Base-by-base conservation (phyloP, 2,888 invertebrate species). In the Andricus curvator region DNA sequence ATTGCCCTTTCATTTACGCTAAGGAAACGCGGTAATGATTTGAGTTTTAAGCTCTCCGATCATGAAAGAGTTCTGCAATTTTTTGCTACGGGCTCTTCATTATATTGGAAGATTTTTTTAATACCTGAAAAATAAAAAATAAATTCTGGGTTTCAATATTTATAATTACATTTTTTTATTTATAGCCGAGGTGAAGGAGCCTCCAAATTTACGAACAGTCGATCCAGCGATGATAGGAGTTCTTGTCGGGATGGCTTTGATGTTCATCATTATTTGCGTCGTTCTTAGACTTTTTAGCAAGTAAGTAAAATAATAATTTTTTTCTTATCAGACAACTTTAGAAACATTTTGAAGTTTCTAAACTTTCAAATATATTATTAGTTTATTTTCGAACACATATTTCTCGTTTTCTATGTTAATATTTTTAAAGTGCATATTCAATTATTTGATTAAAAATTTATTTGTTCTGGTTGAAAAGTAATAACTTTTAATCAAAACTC, bases 211-310 rank as follows among this genome's bases (percentile, higher is more conserved):
- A 80, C 95, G 94, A 84, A 96, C 97, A 88, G 93, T 97, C 85
- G 97, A 98, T 93, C 97, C 97, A 67, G 97, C 97, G 76, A 98
- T 97, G 98, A 97, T 98, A 92, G 96, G 97, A 78, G 96, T 98
- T 78, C 94, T 98, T 87, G 97, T 97, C 84, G 98, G 96, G 80
- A 97, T 98, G 96, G 97, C 96, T 84, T 95, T 98, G 87, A 98
- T 98, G 98, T 98, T 98, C 93, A 95, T 98, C 93, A 97, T 98
- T 93, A 97, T 98, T 90, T 98, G 98, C 93, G 97, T 98, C 88
- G 98, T 98, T 76, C 95, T 98, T 83, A 95, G 97, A 90, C 95
- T 98, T 88, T 98, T 98, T 93, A 97, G 97, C 96, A 97, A 96
- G 98, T 98, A 94, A 94, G 95, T 94, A 78, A 74, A 48, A 17